Evolutionary conservation across 2,113 vertebrate species (phyloP).

Genomic region (human (Homo sapiens)): DNA sequence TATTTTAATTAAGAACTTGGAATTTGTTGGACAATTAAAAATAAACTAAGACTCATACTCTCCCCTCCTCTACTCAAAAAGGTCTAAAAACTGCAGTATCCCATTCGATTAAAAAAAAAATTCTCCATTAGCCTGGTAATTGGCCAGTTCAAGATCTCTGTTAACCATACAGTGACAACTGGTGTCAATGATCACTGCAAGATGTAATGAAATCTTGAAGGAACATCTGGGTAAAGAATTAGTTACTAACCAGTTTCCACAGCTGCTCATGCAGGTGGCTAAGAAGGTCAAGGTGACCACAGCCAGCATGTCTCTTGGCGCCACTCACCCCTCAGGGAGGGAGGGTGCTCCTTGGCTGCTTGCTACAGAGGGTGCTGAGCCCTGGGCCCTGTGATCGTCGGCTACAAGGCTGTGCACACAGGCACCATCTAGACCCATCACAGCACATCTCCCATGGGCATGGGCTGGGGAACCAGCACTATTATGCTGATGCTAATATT

Average conservation of each 20-base stretch:
- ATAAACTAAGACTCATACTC: neutral
- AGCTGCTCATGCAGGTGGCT: neutral
- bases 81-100: neutral
- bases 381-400: neutral
- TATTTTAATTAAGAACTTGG: constrained; percentile 11
- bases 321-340: neutral
- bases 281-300: neutral
- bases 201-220: neutral
- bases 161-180: neutral
- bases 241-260: neutral
- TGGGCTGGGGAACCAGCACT: neutral
- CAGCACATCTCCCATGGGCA: neutral
- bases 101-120: neutral
- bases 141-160: neutral
- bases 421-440: neutral
- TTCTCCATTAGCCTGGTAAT: neutral
- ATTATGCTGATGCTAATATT: fast-evolving
- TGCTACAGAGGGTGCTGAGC: neutral
- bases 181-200: neutral
- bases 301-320: neutral
- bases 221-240: neutral
- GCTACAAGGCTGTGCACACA: neutral
- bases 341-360: neutral
- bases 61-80: neutral
- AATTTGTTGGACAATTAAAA: neutral